These are phyloP conservation scores for Oxyura jamaicensis DNA, from an alignment of 2,113 vertebrate genomes.

Conservation along the genomic window DNA sequence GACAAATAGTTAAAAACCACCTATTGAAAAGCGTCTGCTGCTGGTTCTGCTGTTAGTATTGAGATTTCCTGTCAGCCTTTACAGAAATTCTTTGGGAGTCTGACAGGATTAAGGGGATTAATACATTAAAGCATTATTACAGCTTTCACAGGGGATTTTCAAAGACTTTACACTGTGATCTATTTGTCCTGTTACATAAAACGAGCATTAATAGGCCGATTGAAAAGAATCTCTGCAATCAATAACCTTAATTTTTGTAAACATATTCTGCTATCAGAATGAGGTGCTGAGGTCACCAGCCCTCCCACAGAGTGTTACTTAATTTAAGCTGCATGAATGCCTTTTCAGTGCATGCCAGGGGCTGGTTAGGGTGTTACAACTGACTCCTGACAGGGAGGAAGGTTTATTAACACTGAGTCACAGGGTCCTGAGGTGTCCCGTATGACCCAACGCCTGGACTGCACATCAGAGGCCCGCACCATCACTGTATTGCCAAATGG, in stretches of 20 bases:
- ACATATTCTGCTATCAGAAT: conserved; percentile 44
- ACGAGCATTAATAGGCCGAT: conserved; percentile 69
- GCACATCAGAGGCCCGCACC: background rate
- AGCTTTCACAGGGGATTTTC: conserved; percentile 79
- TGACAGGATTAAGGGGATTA: conserved; percentile 82
- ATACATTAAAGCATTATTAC: conserved; percentile 80
- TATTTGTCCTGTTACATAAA: conserved; percentile 81
- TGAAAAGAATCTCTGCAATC: conserved; percentile 66
- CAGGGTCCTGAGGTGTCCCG: no score
- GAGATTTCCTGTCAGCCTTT: conserved; percentile 64
- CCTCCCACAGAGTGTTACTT: background rate
- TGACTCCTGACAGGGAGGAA: background rate
- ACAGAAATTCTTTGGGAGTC: conserved; percentile 76
- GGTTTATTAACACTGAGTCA: background rate
- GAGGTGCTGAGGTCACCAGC: conserved; percentile 26
- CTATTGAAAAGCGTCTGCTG: background rate
- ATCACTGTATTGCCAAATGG: rapidly evolving
- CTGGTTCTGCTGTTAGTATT: conserved; percentile 9
- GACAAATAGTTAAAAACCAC: conserved; percentile 33
- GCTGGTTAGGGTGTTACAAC: background rate
- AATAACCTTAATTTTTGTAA: conserved; percentile 75
- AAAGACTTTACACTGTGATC: conserved; percentile 79
- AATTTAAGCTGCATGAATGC: background rate
- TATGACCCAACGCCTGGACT: background rate
- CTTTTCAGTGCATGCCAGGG: conserved; percentile 26